Conservation (phyloP, 2,888 invertebrate species). For the Suillia variegata region DNA sequence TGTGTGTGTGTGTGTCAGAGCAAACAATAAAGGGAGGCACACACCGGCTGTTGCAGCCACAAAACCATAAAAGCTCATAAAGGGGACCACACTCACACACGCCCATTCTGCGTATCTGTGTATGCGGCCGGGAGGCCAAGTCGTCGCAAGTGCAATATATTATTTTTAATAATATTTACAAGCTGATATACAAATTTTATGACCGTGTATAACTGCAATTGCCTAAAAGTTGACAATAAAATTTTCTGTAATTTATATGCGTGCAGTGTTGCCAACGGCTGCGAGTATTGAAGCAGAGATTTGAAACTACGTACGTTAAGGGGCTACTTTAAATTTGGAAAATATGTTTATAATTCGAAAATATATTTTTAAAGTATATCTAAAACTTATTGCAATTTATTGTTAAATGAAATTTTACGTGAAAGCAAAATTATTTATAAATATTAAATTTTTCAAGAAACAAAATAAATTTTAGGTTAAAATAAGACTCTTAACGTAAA, state of each 20-base stretch:
- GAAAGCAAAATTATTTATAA: neutral
- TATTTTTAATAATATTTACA: neutral
- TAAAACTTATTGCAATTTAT: neutral
- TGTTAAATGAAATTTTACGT: too few relatives aligned
- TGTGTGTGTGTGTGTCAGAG: too few relatives aligned
- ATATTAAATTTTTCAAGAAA: too few relatives aligned
- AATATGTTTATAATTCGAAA: neutral
- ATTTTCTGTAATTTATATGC: neutral
- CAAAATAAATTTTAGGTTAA: neutral
- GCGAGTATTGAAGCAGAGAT: neutral
- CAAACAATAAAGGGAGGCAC: too few relatives aligned
- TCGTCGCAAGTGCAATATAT: conserved; percentile 40
- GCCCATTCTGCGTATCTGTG: neutral
- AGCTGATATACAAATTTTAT: neutral
- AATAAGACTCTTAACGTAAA: conserved; percentile 37
- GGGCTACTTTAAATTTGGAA: neutral
- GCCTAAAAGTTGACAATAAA: neutral
- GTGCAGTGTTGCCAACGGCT: too few relatives aligned
- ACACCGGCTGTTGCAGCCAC: conserved; percentile 9
- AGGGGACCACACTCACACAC: conserved; percentile 10
- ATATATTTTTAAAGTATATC: neutral
- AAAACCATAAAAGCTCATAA: conserved; percentile 40
- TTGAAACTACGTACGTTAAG: neutral
- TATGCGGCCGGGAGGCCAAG: too few relatives aligned
- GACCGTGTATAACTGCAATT: neutral